phyloP scores from a whole-genome alignment of 2,113 vertebrate genomes.

The Pongo abelii region DNA sequence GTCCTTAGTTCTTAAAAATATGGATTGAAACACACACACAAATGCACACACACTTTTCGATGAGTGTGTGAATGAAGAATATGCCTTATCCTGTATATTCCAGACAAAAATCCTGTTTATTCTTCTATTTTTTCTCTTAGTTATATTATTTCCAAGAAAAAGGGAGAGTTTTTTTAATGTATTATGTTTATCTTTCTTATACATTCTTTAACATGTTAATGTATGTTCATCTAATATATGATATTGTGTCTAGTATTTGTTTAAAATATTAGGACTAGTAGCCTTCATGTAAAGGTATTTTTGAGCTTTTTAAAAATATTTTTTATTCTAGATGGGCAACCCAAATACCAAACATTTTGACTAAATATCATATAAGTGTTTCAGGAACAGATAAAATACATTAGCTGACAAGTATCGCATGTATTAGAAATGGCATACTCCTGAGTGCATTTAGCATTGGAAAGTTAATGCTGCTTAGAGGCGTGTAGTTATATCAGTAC shows the following conservation, averaged over 20 bases:
- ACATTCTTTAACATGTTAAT: neutral
- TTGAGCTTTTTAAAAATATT: conserved; percentile 53
- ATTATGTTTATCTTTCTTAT: neutral
- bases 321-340: neutral
- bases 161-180: neutral
- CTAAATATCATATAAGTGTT: conserved; percentile 69
- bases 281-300: conserved; percentile 29
- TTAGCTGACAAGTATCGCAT: conserved; percentile 55
- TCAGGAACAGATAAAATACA: conserved; percentile 56
- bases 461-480: conserved; percentile 57
- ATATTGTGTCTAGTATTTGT: conserved; percentile 37
- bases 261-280: conserved; percentile 20
- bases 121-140: neutral
- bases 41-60: neutral
- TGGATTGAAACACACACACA: neutral
- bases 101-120: neutral
- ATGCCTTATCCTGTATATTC: neutral
- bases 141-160: neutral
- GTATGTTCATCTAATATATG: neutral
- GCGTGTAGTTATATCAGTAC: conserved; percentile 61
- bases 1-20: neutral
- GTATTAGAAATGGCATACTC: conserved; percentile 57
- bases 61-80: neutral
- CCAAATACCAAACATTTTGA: conserved; percentile 21
- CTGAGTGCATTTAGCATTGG: conserved; percentile 56